Evolutionary conservation across 2,797 vertebrate species (phyloP).

Genomic region (Anabacerthia variegaticeps): DNA sequence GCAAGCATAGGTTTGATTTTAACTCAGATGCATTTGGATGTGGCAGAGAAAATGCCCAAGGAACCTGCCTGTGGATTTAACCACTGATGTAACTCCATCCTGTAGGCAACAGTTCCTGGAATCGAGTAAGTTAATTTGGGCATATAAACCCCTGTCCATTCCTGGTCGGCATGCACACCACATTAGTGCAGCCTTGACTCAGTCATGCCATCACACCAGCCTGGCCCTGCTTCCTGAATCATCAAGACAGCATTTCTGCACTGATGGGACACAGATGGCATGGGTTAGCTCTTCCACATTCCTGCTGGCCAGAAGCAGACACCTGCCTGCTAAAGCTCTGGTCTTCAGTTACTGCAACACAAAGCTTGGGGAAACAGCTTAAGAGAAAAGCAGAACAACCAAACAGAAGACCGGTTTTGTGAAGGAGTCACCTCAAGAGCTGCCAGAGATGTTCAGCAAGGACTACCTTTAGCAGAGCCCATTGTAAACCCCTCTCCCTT

Average conservation of each 20-base stretch:
- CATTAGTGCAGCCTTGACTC: background rate
- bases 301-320: background rate
- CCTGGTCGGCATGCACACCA: background rate
- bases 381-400: background rate
- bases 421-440: fast-evolving
- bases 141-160: background rate
- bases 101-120: background rate
- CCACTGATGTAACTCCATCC: background rate
- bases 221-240: background rate
- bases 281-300: background rate
- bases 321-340: background rate
- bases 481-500: background rate
- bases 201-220: background rate
- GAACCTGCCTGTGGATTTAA: background rate
- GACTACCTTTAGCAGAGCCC: background rate
- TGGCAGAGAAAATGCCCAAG: fast-evolving
- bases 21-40: background rate
- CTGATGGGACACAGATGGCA: background rate
- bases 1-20: background rate
- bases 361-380: background rate
- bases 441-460: background rate
- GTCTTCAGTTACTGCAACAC: background rate
- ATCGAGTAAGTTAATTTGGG: background rate
- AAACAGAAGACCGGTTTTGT: background rate
- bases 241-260: background rate